These are phyloP conservation scores for Drosophila melanosoma DNA, from an alignment of 2,888 invertebrate genomes.

Conservation along the genomic window DNA sequence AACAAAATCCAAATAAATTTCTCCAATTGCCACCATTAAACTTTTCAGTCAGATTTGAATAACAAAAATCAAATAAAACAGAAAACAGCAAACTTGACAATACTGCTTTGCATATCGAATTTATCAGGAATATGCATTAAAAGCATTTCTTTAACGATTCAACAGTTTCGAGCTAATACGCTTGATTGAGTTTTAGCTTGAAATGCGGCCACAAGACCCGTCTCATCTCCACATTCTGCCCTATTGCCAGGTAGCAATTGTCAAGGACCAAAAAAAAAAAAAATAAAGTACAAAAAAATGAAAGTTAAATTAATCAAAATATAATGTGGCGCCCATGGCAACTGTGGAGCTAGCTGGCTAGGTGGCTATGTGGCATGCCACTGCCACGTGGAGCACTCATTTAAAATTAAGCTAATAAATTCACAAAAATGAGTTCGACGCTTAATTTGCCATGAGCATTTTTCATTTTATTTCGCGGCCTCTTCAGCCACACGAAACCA, in stretches of 20 bases:
- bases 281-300: slow-evolving; percentile 10
- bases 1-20: neutral
- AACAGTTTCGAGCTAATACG: slow-evolving; percentile 65
- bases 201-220: slow-evolving; percentile 10
- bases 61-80: neutral
- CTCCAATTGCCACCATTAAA: neutral
- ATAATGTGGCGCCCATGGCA: slow-evolving; percentile 56
- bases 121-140: slow-evolving; percentile 38
- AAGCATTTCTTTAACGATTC: slow-evolving; percentile 53
- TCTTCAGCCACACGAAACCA: slow-evolving; percentile 39
- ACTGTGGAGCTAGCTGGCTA: slow-evolving; percentile 9
- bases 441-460: slow-evolving; percentile 79
- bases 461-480: slow-evolving; percentile 71
- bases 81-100: neutral
- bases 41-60: neutral
- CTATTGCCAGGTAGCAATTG: slow-evolving; percentile 45
- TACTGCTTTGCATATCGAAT: neutral
- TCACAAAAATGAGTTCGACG: slow-evolving; percentile 77
- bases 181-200: slow-evolving; percentile 66
- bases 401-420: slow-evolving; percentile 76
- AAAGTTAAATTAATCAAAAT: slow-evolving; percentile 76
- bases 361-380: neutral
- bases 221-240: neutral
- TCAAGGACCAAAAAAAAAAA: slow-evolving; percentile 1
- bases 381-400: neutral